These are phyloP conservation scores for Oostethus manadensis DNA, from an alignment of 2,113 vertebrate species.

Conservation along the genomic window DNA sequence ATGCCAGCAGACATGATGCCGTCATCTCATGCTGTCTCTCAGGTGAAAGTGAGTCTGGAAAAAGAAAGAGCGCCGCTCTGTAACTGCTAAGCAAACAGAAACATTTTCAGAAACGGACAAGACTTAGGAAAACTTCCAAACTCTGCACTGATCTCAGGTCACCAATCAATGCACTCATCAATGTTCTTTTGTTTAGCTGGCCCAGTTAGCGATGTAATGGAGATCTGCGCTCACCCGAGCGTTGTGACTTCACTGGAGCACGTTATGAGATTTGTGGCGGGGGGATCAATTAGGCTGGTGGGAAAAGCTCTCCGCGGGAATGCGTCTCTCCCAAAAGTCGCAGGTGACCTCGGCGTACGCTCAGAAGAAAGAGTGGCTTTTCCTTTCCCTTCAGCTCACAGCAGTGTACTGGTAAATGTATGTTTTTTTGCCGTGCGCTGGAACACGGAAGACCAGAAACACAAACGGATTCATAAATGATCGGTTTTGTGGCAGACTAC, in stretches of 20 bases:
- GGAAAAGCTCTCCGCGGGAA: background rate
- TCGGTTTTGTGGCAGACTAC: no score
- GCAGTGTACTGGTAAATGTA: background rate
- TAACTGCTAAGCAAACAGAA: no score
- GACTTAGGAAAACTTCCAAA: background rate
- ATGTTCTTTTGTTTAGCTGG: slow-evolving; percentile 6
- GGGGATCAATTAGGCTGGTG: slow-evolving; percentile 45
- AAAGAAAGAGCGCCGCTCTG: no score
- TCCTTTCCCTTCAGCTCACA: background rate
- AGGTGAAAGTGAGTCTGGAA: no score
- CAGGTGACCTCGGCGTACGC: background rate
- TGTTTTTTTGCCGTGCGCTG: no score
- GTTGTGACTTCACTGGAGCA: slow-evolving; percentile 57
- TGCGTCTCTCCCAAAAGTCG: background rate
- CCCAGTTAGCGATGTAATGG: slow-evolving; percentile 27
- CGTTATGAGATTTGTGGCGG: slow-evolving; percentile 51
- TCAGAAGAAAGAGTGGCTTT: background rate
- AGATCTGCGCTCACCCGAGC: slow-evolving; percentile 36
- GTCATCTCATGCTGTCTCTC: no score
- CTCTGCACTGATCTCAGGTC: background rate
- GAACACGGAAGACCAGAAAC: no score
- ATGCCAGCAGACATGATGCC: no score
- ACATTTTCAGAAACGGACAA: background rate
- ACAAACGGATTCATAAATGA: no score
- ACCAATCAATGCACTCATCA: slow-evolving; percentile 25